Base-by-base conservation (phyloP, 2,113 vertebrate species). In the Hucho hucho region DNA sequence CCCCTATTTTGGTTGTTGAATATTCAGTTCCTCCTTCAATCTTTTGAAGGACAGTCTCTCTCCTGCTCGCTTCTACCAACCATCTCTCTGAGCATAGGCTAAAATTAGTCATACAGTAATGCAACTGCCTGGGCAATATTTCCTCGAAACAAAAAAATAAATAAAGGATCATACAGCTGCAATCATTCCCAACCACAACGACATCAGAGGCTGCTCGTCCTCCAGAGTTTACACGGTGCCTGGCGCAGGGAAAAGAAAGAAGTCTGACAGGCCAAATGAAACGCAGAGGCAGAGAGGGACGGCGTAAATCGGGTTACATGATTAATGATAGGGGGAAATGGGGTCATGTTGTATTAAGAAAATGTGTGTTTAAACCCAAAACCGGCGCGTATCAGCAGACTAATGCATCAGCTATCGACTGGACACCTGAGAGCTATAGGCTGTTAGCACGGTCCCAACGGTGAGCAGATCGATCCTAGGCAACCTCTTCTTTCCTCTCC, bases 341-440 rank as follows among this genome's bases (percentile, higher is more conserved):
- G 89, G 91, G 88, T 93, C 91, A 86, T 93, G 92, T 91, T 93
- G 91, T 93, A 93, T 93, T 90, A 93, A 93, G 92, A 93, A 94
- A 93, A 92, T 90, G 93, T 92, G 92, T 93, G 92, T 94, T 92
- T 93, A 90, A 93, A 93, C 90, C 92, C 91, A 91, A 92, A 93
- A 85, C 92, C 88, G 64, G 89, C 47, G 80, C 77, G 84, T 87
- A 91, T 90, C 89, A 87, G 90, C 87, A 82, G 89, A 81, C 91
- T 93, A 93, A 93, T 93, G 93, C 93, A 93, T 92, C 92, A 93
- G 91, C 90, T 92, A 93, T 94, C 89, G 92, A 93, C 92, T 91
- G 90, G 93, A 93, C 90, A 93, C 92, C 87, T 89, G 92, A 93
- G 93, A 89, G 72, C 59, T 4, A 76, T 64, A 75, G 76, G 80